Base-by-base conservation (phyloP, 2,797 vertebrate species). In the Pachyuromys duprasi region DNA sequence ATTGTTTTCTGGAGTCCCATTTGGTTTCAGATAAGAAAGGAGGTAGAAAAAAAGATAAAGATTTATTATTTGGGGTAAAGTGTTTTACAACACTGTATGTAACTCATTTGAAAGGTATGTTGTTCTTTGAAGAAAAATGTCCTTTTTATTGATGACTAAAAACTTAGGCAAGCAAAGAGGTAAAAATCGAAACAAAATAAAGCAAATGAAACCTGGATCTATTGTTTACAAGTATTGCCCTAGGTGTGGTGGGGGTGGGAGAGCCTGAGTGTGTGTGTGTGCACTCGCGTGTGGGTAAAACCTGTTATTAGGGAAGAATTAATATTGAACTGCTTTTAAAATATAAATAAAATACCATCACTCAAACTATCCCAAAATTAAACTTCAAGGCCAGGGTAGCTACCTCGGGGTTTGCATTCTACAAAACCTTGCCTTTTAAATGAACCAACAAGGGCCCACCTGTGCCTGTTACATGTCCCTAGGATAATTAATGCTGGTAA, bases 401-500 rank as follows among this genome's bases (percentile, higher is more conserved):
- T 95, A 69, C 82, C 94, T 82, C 57, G 94, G 65, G 26, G 78
- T 92, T 95, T 91, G 92, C 83, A 69, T 91, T 89, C 94, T 95
- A 86, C 89, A 92, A 80, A 94, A 79, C 57, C 49, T 96, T 95
- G 82, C 89, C 95, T 97, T 96, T 97, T 95, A 94, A 96, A 94
- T 89, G 96, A 97, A 96, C 90, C 96, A 96, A 96, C 95, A 97
- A 97, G 93, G 70, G 86, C 82, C 95, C 95, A 94, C 96, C 97
- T 92, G 93, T 96, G 94, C 96, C 96, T 95, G 96, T 67, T 94
- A 86, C 97, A 92, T 63, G 96, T 96, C 91, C 96, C 95, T 94
- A 39, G 92, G 93, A 95, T 97, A 97, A 97, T 97, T 97, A 97
- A 97, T 96, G 89, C 95, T 89, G 65, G 96, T 96, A 96, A 96